Evolutionary conservation across 2,797 vertebrate genomes (phyloP).

Genomic region (Bradypus variegatus): DNA sequence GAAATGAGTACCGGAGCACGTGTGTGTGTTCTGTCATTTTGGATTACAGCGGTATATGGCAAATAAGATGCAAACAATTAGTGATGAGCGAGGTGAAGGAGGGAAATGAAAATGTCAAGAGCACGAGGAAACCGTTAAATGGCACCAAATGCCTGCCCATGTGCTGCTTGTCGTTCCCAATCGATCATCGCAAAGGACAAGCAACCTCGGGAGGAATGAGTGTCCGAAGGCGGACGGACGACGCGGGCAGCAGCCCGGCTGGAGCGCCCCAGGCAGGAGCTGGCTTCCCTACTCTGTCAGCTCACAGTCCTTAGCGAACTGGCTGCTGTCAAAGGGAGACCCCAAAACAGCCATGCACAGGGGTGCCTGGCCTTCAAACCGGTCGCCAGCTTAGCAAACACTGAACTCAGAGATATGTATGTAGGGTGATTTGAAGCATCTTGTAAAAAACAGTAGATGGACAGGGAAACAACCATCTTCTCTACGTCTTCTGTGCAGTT

Average conservation of each 20-base stretch:
- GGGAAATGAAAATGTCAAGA: conserved; percentile 79
- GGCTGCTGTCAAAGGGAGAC: conserved; percentile 71
- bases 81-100: conserved; percentile 80
- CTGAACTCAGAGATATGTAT: neutral
- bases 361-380: neutral
- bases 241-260: conserved; percentile 55
- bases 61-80: conserved; percentile 73
- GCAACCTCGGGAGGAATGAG: conserved; percentile 78
- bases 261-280: conserved; percentile 72
- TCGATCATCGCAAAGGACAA: conserved; percentile 82
- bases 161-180: conserved; percentile 85
- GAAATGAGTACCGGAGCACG: conserved; percentile 65
- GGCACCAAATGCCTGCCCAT: conserved; percentile 85
- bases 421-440: neutral
- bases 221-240: conserved; percentile 66
- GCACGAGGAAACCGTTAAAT: conserved; percentile 81
- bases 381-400: rapidly evolving
- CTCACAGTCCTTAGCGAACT: conserved; percentile 68
- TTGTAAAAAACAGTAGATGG: neutral
- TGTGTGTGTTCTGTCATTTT: conserved; percentile 72
- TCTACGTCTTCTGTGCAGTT: neutral
- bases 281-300: conserved; percentile 75
- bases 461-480: neutral
- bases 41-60: conserved; percentile 70
- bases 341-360: conserved; percentile 55